Evolutionary conservation across 1,140 invertebrate species (phyloP), one percentile per base, ranked within the genome.

Genomic region (Zaprionus inermis): DNA sequence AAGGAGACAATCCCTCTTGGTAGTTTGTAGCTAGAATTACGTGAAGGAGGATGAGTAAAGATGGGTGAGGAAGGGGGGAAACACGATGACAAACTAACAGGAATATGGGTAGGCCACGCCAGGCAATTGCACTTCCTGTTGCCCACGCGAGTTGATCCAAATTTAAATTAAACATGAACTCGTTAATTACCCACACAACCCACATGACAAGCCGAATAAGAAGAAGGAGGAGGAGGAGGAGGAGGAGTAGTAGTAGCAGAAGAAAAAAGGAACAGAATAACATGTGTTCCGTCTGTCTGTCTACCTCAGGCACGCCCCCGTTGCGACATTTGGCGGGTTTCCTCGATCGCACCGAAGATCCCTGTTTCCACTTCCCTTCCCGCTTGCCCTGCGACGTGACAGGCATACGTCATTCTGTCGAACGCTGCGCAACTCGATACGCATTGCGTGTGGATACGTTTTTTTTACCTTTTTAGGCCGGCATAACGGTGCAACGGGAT

Each of bases 121-220:
- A 54, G 32, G 30, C 18, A 58, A 41, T 44, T 16, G 44, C 46
- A 64, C 72, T 88, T 86, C 83, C 83, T 79, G 83, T 88, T 72
- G 51, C 76, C 80, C 77, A 83, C 77, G 49, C 76, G 30, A 76
- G 55, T 49, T 44, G 72, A 69, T 51, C 72, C 76, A 86, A 79
- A 89, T 88, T 83, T 89, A 89, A 89, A 89, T 89, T 84, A 76
- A 84, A 78, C 64, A 79, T 78, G 78, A 78, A 80, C 80, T 84
- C 78, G 77, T 89, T 88, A 88, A 88, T 88, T 88, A 88, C 66
- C 44, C 61, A 78, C 55, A 72, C 72, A 70, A 65, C 60, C 60
- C 72, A 77, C 75, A 77, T 68, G 54, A 70, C 61, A 74, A 57
- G 44, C 38, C 34, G 14, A 32, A 4, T 2, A 28, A 57, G 22